phyloP scores from a whole-genome alignment of 92 coral and sea anemone species.

The Muricea muricata region DNA sequence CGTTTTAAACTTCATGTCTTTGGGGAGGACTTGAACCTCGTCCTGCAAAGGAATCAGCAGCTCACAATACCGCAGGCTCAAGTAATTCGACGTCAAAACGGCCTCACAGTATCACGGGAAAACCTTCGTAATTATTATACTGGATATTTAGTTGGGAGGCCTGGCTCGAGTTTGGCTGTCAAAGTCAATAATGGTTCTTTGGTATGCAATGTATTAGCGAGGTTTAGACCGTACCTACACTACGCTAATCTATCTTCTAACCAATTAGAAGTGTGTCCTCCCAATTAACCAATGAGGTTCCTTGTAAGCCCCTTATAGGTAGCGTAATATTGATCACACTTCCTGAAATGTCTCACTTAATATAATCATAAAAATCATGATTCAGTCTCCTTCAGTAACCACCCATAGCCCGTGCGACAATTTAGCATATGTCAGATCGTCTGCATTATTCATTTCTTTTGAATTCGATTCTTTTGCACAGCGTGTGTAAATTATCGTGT shows the following conservation, averaged over 20 bases:
- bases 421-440: too few relatives aligned
- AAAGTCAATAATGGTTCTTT: slow-evolving; percentile 25
- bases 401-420: too few relatives aligned
- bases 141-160: slow-evolving; percentile 5
- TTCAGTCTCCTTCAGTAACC: too few relatives aligned
- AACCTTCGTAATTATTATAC: slow-evolving; percentile 17
- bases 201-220: slow-evolving; percentile 35
- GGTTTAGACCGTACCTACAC: not conserved
- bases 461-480: too few relatives aligned
- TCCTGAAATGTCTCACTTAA: too few relatives aligned
- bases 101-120: slow-evolving; percentile 29
- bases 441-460: too few relatives aligned
- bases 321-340: too few relatives aligned
- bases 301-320: not conserved
- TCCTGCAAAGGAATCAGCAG: slow-evolving; percentile 18
- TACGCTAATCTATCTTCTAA: not conserved
- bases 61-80: slow-evolving; percentile 47
- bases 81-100: slow-evolving; percentile 52
- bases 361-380: too few relatives aligned
- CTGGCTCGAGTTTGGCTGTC: slow-evolving; percentile 30
- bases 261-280: too few relatives aligned
- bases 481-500: too few relatives aligned
- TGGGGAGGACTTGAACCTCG: slow-evolving; percentile 57
- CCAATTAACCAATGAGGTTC: too few relatives aligned
- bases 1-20: slow-evolving; percentile 50